Evolutionary conservation across 2,113 vertebrate genomes (phyloP).

Genomic region (Forbesichthys papilliferus): DNA sequence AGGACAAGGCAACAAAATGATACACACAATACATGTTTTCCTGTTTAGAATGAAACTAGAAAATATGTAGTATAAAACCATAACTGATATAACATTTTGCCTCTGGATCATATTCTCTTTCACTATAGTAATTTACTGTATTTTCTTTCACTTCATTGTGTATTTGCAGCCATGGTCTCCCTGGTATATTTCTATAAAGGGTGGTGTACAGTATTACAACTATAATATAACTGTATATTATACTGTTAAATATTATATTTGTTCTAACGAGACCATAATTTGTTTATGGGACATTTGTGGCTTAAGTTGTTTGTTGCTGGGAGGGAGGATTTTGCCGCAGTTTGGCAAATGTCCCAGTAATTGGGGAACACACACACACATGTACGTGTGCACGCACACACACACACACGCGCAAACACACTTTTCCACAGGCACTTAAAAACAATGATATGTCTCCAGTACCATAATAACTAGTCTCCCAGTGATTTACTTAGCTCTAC

Average conservation of each 20-base stretch:
- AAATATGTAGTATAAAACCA: background rate
- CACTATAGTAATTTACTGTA: too few relatives aligned
- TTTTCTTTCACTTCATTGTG: too few relatives aligned
- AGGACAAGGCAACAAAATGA: background rate
- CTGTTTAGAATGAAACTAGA: background rate
- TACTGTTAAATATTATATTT: constrained; percentile 51
- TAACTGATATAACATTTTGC: too few relatives aligned
- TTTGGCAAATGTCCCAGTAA: constrained; percentile 63
- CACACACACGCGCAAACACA: constrained; percentile 20
- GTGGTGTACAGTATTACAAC: constrained; percentile 35
- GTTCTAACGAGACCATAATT: constrained; percentile 45
- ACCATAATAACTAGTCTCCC: constrained; percentile 57
- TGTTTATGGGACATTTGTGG: constrained; percentile 54
- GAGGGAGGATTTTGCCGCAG: constrained; percentile 61
- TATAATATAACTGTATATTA: constrained; percentile 11
- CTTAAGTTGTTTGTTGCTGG: constrained; percentile 57
- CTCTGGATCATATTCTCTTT: too few relatives aligned
- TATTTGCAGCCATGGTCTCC: background rate
- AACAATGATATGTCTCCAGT: constrained; percentile 63
- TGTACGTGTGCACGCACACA: constrained; percentile 5
- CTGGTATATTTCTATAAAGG: constrained; percentile 14
- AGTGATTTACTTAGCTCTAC: constrained; percentile 48
- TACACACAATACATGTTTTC: background rate
- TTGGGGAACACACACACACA: constrained; percentile 8
- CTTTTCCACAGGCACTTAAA: constrained; percentile 47